Evolutionary conservation across 2,113 vertebrate genomes (phyloP), one percentile per base, ranked within the genome.

Genomic region (Mus musculus): DNA sequence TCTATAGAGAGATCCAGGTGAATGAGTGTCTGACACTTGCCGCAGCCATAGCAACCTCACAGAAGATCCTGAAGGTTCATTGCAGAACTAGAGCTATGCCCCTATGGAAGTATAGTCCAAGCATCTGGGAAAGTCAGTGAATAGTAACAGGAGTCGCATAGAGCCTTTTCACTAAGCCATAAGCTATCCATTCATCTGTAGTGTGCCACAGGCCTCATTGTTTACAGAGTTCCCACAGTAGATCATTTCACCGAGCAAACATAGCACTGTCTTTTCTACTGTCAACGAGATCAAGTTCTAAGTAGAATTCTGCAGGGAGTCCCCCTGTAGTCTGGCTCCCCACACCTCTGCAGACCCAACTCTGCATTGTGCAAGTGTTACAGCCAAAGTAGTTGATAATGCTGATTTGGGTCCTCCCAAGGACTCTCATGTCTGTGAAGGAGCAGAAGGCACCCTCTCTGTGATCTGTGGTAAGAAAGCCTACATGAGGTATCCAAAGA

Each of bases 381-480:
- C 65, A 22, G 28, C 49, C 78, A 61, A 52, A 46, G 22, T 39
- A 71, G 6, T 24, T 52, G 24, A 88, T 67, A 12, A 42, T 5
- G 65, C 39, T 75, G 78, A 24, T 24, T 56, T 28, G 6, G 28
- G 81, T 63, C 16, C 42, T 42, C 3, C 52, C 54, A 39, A 61
- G 52, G 49, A 22, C 33, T 24, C 54, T 81, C 2, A 0, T 49
- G 8, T 63, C 30, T 33, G 14, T 42, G 54, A 63, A 42, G 71
- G n/a, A 59, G 30, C 26, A 22, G 8, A 5, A 56, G n/a, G 7
- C 42, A 6, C 16, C n/a, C 0, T 0, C 0, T 30, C 63, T 42
- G 22, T 13, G 13, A 30, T 30, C 3, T 9, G 7, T 26, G n/a
- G 20, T 49, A 67, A 88, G 19, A 63, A 88, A 75, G 11, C 22